phyloP scores from a whole-genome alignment of 2,113 vertebrate species.

The Lipophrys pholis region DNA sequence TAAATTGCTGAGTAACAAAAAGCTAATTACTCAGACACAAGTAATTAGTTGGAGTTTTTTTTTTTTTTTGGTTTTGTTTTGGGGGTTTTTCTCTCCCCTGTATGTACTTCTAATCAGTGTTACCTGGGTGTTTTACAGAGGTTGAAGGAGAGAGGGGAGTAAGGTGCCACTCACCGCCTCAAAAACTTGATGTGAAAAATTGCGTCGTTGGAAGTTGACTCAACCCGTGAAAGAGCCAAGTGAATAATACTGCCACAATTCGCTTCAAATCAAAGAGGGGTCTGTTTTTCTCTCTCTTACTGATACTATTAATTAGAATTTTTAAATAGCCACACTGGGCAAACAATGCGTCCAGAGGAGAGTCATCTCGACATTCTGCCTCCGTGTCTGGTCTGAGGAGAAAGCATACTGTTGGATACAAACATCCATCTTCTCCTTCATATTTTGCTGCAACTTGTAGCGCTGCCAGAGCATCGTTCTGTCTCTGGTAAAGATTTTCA shows the following conservation, averaged over 20 bases:
- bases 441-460: constrained; percentile 16
- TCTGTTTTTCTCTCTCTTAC: not conserved
- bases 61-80: no score
- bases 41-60: constrained; percentile 59
- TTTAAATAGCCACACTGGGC: not conserved
- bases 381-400: constrained; percentile 26
- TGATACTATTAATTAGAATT: constrained; percentile 7
- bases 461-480: constrained; percentile 29
- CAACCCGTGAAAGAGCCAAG: no score
- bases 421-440: constrained; percentile 22
- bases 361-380: constrained; percentile 23
- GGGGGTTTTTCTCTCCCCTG: no score
- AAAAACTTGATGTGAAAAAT: no score
- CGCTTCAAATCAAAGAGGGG: no score
- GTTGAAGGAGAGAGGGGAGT: constrained; percentile 17
- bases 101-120: constrained; percentile 38
- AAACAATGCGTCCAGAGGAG: not conserved
- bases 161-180: not conserved
- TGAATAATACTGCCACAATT: no score
- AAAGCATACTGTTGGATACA: constrained; percentile 31
- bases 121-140: constrained; percentile 29
- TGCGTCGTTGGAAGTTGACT: no score
- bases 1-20: constrained; percentile 70
- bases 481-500: constrained; percentile 18
- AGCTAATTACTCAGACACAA: constrained; percentile 66